Conservation (phyloP, 92 coral and sea anemone genomes). For the Nematostella vectensis region DNA sequence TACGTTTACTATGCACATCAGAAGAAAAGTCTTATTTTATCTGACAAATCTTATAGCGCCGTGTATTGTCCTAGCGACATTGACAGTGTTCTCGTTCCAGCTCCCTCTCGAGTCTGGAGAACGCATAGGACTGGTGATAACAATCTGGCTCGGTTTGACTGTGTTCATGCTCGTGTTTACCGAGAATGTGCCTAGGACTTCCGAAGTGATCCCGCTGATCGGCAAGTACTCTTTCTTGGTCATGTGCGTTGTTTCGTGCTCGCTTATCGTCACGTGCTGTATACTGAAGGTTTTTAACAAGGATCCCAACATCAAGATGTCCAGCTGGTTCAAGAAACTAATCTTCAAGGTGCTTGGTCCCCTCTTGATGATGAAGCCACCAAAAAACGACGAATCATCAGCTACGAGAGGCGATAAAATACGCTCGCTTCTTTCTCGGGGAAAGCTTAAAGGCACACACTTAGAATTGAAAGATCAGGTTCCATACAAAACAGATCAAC, state of each 20-base stretch:
- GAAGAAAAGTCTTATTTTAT: slow-evolving; percentile 63
- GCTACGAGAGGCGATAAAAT: no score
- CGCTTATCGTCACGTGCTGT: slow-evolving; percentile 54
- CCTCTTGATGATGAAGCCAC: slow-evolving; percentile 52
- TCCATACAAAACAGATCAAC: no score
- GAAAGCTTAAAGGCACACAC: no score
- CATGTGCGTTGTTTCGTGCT: slow-evolving; percentile 49
- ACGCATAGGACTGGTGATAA: slow-evolving; percentile 73
- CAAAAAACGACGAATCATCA: slow-evolving; percentile 13
- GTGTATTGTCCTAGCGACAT: slow-evolving; percentile 58
- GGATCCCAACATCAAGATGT: slow-evolving; percentile 54
- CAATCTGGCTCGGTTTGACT: slow-evolving; percentile 59
- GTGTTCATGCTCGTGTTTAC: slow-evolving; percentile 74
- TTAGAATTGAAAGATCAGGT: no score
- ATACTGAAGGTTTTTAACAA: slow-evolving; percentile 62
- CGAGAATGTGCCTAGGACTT: slow-evolving; percentile 77
- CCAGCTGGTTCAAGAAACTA: slow-evolving; percentile 59
- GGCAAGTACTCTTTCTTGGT: slow-evolving; percentile 72
- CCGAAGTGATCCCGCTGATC: slow-evolving; percentile 71
- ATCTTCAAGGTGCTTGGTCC: slow-evolving; percentile 68
- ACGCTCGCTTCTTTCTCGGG: no score
- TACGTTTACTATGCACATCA: slow-evolving; percentile 56
- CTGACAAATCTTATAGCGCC: slow-evolving; percentile 68
- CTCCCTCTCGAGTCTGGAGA: slow-evolving; percentile 86
- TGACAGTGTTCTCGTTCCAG: slow-evolving; percentile 67